Conservation (phyloP, 1,140 invertebrate genomes). For the Musca vetustissima region DNA sequence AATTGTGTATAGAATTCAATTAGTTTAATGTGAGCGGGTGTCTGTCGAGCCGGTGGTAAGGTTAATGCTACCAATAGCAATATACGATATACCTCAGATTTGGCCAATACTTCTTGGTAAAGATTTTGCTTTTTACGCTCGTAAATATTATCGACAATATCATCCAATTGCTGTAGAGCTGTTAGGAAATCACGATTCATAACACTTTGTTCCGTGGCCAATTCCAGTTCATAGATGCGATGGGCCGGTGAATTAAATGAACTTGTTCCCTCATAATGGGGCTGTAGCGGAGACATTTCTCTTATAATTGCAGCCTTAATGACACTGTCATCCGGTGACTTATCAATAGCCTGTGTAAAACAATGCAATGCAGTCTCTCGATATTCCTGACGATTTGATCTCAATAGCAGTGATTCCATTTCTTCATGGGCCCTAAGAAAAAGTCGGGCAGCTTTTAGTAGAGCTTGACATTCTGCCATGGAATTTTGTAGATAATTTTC, state of each 20-base stretch:
- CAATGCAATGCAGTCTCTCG: constrained; percentile 47
- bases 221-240: constrained; percentile 47
- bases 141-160: constrained; percentile 52
- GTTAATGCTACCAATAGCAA: constrained; percentile 46
- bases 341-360: constrained; percentile 44
- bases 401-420: constrained; percentile 33
- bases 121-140: constrained; percentile 41
- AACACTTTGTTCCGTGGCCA: constrained; percentile 37
- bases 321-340: constrained; percentile 41
- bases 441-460: constrained; percentile 43
- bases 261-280: constrained; percentile 45
- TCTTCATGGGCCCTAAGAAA: constrained; percentile 42
- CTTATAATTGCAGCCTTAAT: constrained; percentile 50
- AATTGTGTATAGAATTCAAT: constrained; percentile 47
- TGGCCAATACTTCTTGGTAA: constrained; percentile 42
- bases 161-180: constrained; percentile 48
- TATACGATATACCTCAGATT: constrained; percentile 45
- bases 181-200: constrained; percentile 38
- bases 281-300: constrained; percentile 38
- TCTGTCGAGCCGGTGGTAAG: constrained; percentile 48
- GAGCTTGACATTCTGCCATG: constrained; percentile 43
- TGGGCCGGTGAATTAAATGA: constrained; percentile 49
- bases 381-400: constrained; percentile 36
- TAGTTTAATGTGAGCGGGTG: constrained; percentile 52
- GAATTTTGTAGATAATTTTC: constrained; percentile 39